Evolutionary conservation across 2,888 invertebrate species (phyloP), one percentile per base, ranked within the genome.

Genomic region (Agrochola circellaris): DNA sequence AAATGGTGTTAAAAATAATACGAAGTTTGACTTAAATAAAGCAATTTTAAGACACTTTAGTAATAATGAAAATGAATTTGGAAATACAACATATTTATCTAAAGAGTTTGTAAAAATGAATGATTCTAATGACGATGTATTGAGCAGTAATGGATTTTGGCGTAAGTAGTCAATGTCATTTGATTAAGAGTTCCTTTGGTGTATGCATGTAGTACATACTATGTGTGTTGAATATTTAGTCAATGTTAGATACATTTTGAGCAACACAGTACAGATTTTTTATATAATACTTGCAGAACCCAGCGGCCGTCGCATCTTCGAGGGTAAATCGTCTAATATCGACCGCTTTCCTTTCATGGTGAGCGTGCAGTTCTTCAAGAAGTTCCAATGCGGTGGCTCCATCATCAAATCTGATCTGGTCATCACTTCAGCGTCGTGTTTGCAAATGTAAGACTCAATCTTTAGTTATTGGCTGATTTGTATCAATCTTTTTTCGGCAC

Each of bases 401-500:
- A 95, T 96, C 74, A 93, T 96, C 77, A 92, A 93, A 66, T 90
- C 92, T 0, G 95, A 95, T 82, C 87, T 96, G 13, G 81, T 96
- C 58, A 90, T 96, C 70, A 95, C 94, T 0, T 94, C 96, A 3
- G 93, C 94, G 7, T 95, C 96, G 0, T 96, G 96, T 84, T 84
- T 96, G 65, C 95, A 96, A 89, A 75, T 95, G 96, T 95, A 88
- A 92, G 77, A 38, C 34, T 64, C 2, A 9, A 23, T 17, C 15
- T 51, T 34, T 51, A 30, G 6, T n/a, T 51, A 51, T n/a, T n/a
- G 15, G 48, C 7, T 67, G 3, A 51, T n/a, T 51, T 15, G 6
- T 48, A 48, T 45, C 2, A 3, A n/a, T 56, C 5, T 51, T 5
- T 30, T 48, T 42, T 54, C 0, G 7, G 17, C 42, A 42, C 38